A percentile compares a stretch with the other conserved stretches of the same genome.
Conservation (phyloP, 2,888 invertebrate genomes). For the Agrenia bidenticulata region DNA sequence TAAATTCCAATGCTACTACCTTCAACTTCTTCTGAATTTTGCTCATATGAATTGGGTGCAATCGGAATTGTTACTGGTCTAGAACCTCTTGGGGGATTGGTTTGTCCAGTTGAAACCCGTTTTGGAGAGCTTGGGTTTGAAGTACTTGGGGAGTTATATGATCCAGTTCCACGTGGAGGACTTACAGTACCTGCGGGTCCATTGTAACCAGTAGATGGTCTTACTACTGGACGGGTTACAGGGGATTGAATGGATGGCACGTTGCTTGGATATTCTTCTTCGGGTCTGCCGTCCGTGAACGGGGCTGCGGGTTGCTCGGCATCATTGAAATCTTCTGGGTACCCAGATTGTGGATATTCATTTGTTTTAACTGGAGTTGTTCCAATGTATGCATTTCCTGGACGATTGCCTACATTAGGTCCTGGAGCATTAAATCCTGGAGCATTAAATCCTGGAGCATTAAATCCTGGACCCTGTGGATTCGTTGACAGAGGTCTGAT, state of each 20-base stretch:
- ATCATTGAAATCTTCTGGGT: neutral
- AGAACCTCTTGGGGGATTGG: neutral
- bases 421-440: neutral
- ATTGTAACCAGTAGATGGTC: neutral
- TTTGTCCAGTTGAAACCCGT: neutral
- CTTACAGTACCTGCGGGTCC: neutral
- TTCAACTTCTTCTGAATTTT: conserved; percentile 17
- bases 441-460: neutral
- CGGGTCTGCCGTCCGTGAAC: neutral
- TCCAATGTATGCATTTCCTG: neutral
- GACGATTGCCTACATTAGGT: neutral
- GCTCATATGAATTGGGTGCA: neutral
- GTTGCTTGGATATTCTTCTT: neutral
- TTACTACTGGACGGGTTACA: neutral
- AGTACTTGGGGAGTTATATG: neutral
- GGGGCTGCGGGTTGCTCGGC: neutral
- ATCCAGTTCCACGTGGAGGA: neutral
- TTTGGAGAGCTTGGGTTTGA: neutral
- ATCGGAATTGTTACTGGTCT: neutral
- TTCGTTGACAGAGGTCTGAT: neutral
- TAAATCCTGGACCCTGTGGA: neutral
- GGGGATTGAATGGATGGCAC: neutral
- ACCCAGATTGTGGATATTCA: neutral
- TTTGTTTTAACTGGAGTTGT: conserved; percentile 3
- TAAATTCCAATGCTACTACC: conserved; percentile 21